Evolutionary conservation across 2,797 vertebrate species (phyloP), one percentile per base, ranked within the genome.

Genomic region (Leptatherina wallacei): DNA sequence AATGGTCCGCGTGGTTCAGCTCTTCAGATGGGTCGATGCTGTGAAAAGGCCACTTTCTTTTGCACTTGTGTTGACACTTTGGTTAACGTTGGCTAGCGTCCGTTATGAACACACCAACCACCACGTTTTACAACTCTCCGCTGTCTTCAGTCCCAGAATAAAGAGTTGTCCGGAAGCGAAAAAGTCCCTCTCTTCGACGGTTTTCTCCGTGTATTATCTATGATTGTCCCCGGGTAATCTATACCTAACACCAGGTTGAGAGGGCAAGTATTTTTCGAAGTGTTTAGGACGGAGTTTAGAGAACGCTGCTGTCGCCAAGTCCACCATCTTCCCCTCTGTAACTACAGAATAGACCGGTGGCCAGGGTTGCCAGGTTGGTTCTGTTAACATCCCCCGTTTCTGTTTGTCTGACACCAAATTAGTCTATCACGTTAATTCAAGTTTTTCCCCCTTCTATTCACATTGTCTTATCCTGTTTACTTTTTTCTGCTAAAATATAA

Each of bases 251-350:
- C 91, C 91, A 71, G 91, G 91, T 51, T 92, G 91, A 69, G 92
- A 93, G 20, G 86, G 52, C 61, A 87, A 77, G 69, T 85, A 66
- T 87, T 92, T 92, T 71, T 87, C 83, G 67, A 91, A 89, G 70
- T 84, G 91, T 94, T 93, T 93, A 18, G 89, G 92, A 90, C 89
- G 87, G 89, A 93, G 91, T 90, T 90, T 64, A 20, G 91, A 93
- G 82, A 94, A 94, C 93, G 94, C 79, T 86, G 88, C 69, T 61
- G 80, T 90, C 73, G 62, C 79, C 61, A 87, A 80, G 89, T 94
- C 94, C 93, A 95, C 95, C 95, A 95, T 95, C 91, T 95, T 95
- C 93, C 89, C 89, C 84, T 85, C 85, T 71, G 76, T 93, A 82
- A 80, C 80, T 14, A 67, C 84, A 67, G 56, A 72, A 68, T 69